Base-by-base conservation (phyloP, 2,888 invertebrate species). In the Cephonodes hylas region DNA sequence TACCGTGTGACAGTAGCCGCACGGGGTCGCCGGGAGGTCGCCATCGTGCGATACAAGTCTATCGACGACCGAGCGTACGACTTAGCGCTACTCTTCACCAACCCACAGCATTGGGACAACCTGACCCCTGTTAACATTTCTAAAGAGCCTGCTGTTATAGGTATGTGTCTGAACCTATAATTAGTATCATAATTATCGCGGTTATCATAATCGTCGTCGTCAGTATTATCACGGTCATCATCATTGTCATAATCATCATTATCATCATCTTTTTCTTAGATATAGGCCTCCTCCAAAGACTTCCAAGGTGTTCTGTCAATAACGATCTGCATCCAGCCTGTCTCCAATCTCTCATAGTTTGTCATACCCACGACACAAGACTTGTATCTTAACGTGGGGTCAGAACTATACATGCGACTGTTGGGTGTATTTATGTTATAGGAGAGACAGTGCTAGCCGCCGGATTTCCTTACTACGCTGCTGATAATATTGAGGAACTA, bases 401-500 rank as follows among this genome's bases (percentile, higher is more conserved):
- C n/a, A n/a, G n/a, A n/a, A n/a, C n/a, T n/a, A n/a, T n/a, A n/a
- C n/a, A n/a, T n/a, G n/a, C n/a, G n/a, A n/a, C n/a, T n/a, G n/a
- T n/a, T n/a, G n/a, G n/a, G n/a, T n/a, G n/a, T n/a, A n/a, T 7
- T 60, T 53, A 13, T 5, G 31, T 74, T 75, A 1, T 76, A 94
- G 94, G 95, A 0, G 94, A 94, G 71, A 77, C 85, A 4, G 94
- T 95, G 0, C 79, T 94, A 18, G 93, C 94, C 8, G 93, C 93
- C 0, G 95, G 94, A 8, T 95, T 90, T 75, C 93, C 94, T 0
- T 93, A 94, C 77, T 94, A 93, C 83, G 93, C 86, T 67, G 93
- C 93, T 72, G 80, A 80, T 25, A 88, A 89, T 67, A 72, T 92
- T 6, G 77, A 84, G 0, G 80, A 85, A 27, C 70, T 92, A 22